Evolutionary conservation across 2,888 invertebrate genomes (phyloP).

Genomic region (Salticus scenicus): DNA sequence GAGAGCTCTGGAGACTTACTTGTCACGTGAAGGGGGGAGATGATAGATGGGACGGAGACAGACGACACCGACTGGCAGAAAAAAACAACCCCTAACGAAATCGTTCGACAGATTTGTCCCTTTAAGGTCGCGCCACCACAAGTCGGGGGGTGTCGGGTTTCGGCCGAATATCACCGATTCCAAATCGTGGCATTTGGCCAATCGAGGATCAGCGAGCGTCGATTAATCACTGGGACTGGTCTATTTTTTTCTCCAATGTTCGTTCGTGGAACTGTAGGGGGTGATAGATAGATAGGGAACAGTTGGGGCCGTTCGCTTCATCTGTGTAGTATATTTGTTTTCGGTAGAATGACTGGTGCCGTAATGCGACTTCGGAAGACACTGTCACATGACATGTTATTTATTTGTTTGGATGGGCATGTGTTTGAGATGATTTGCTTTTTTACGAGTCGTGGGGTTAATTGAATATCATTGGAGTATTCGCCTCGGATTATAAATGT

Average conservation of each 20-base stretch:
- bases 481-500: neutral
- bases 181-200: slow-evolving; percentile 63
- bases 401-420: slow-evolving; percentile 17
- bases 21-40: slow-evolving; percentile 32
- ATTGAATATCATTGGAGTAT: neutral
- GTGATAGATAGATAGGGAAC: slow-evolving; percentile 58
- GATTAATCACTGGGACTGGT: slow-evolving; percentile 58
- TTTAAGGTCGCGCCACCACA: slow-evolving; percentile 53
- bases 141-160: slow-evolving; percentile 52
- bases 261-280: slow-evolving; percentile 50
- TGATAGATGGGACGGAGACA: slow-evolving; percentile 34
- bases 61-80: slow-evolving; percentile 24
- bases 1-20: slow-evolving; percentile 30
- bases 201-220: slow-evolving; percentile 65
- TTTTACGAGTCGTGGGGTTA: slow-evolving; percentile 3
- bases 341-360: slow-evolving; percentile 43
- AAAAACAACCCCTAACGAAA: slow-evolving; percentile 40
- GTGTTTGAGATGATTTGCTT: slow-evolving; percentile 13
- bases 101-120: slow-evolving; percentile 66
- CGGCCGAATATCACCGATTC: slow-evolving; percentile 54
- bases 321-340: slow-evolving; percentile 50
- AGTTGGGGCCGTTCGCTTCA: slow-evolving; percentile 20
- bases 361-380: neutral
- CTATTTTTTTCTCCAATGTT: slow-evolving; percentile 1
- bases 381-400: slow-evolving; percentile 10